Percentiles rank a stretch among this genome's conserved stretches.
Conservation (phyloP, 2,797 vertebrate species). For the Orestias chungarensis region DNA sequence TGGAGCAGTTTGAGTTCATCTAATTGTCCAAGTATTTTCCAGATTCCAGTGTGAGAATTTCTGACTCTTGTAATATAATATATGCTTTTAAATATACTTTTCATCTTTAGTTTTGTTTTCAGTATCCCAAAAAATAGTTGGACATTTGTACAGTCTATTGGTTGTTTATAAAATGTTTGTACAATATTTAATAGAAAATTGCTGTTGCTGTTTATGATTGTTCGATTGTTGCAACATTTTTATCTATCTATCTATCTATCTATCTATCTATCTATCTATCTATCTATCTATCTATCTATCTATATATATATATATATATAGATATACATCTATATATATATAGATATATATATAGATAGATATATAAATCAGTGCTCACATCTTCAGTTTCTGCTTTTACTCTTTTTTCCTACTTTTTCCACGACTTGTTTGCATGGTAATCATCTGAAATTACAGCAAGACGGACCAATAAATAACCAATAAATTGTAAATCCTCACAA, state of each 20-base stretch:
- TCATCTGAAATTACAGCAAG: neutral
- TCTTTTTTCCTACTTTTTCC: too few relatives aligned
- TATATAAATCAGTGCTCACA: too few relatives aligned
- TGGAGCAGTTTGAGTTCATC: neutral
- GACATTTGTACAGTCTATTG: neutral
- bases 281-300: too few relatives aligned
- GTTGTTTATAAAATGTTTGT: neutral
- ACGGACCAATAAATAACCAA: neutral
- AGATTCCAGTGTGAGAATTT: neutral
- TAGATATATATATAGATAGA: too few relatives aligned
- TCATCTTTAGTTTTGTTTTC: neutral
- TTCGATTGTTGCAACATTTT: too few relatives aligned
- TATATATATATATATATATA: too few relatives aligned
- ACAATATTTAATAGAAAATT: neutral
- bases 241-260: neutral
- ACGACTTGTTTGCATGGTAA: neutral
- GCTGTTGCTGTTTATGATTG: too few relatives aligned
- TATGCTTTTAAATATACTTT: neutral
- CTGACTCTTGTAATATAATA: neutral
- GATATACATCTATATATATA: too few relatives aligned
- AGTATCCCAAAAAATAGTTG: neutral
- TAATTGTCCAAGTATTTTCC: neutral
- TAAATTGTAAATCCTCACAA: slow-evolving; percentile 39
- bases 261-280: neutral
- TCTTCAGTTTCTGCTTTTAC: too few relatives aligned